Percentiles rank a stretch among this genome's conserved stretches.
phyloP scores from a whole-genome alignment of 2,113 vertebrate species.

The Phrynosoma blainvillii region DNA sequence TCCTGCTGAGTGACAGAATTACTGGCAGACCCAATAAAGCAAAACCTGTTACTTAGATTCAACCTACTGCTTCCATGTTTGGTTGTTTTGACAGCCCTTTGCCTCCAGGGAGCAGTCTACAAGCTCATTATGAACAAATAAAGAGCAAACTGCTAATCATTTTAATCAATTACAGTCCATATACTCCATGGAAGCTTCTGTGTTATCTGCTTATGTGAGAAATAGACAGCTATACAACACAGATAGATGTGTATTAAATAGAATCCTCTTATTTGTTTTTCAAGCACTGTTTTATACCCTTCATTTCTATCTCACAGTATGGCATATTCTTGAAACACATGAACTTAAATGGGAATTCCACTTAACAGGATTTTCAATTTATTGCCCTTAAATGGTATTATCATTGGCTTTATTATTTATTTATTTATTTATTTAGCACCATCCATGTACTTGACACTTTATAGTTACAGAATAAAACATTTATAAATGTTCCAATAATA shows the following conservation, averaged over 20 bases:
- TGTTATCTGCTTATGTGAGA: neutral
- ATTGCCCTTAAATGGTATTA: neutral
- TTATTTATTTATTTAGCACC: too few relatives aligned
- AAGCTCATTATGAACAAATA: constrained; percentile 44
- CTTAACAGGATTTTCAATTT: neutral
- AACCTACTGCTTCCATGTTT: constrained; percentile 47
- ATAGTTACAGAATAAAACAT: too few relatives aligned
- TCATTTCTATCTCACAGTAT: neutral
- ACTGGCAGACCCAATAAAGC: constrained; percentile 64
- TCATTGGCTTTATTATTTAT: neutral
- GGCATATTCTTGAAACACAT: neutral
- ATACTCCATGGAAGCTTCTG: neutral
- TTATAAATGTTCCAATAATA: too few relatives aligned
- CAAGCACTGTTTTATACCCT: neutral
- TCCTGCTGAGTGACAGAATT: constrained; percentile 60
- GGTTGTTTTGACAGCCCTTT: constrained; percentile 36
- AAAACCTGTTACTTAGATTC: constrained; percentile 38
- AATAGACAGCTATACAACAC: neutral
- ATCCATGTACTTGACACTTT: too few relatives aligned
- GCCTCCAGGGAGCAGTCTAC: constrained; percentile 51
- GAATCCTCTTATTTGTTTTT: neutral
- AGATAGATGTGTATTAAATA: neutral
- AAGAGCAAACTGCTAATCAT: constrained; percentile 52
- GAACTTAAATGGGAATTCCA: neutral
- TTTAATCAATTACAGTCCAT: constrained; percentile 33